These are phyloP conservation scores for Stramonita haemastoma DNA, from an alignment of 2,888 invertebrate genomes.

Conservation along the genomic window DNA sequence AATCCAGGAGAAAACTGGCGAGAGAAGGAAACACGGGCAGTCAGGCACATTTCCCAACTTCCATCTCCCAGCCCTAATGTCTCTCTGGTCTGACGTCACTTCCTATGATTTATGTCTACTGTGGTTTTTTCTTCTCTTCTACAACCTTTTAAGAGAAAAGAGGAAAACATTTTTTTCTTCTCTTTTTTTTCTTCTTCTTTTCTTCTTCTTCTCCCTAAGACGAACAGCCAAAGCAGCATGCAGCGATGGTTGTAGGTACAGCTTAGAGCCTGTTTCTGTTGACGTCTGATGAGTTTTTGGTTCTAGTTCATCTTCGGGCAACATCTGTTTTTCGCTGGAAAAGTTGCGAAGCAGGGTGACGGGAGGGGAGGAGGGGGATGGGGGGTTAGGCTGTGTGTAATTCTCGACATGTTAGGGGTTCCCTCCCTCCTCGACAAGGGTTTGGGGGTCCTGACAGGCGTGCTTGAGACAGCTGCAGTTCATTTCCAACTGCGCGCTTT, in stretches of 20 bases:
- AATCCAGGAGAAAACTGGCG: not conserved
- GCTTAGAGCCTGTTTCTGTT: conserved; percentile 6
- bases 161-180: not conserved
- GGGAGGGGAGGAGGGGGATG: not conserved
- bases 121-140: not conserved
- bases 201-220: not conserved
- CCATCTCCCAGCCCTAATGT: conserved; percentile 11
- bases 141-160: not conserved
- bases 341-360: not conserved
- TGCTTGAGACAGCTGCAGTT: not conserved
- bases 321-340: conserved; percentile 22
- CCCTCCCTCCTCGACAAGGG: not conserved
- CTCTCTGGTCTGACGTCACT: conserved; percentile 4
- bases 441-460: not conserved
- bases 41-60: conserved; percentile 11
- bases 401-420: not conserved
- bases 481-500: not conserved
- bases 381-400: not conserved
- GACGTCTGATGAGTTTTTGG: not conserved
- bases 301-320: conserved; percentile 5
- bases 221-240: not conserved
- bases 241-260: not conserved
- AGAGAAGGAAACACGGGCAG: not conserved
- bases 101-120: conserved; percentile 6
- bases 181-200: too few species aligned